These are phyloP conservation scores for Petrocephalus zakoni DNA, from an alignment of 2,113 vertebrate genomes.

Conservation along the genomic window DNA sequence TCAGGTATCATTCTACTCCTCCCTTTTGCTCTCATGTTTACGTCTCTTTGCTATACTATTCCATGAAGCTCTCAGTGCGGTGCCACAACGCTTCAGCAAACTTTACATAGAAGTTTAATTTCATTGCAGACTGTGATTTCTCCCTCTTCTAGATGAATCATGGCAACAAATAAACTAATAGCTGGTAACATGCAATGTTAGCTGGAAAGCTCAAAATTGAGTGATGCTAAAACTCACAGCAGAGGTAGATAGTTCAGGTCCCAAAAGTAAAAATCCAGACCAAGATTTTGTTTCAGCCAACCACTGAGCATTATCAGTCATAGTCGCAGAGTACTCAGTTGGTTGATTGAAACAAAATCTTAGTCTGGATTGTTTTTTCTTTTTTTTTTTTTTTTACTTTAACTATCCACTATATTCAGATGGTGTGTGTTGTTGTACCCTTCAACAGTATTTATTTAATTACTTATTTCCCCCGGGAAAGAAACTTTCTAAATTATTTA, in stretches of 20 bases:
- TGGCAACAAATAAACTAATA: not conserved
- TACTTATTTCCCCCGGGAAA: not conserved
- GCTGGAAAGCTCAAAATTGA: not conserved
- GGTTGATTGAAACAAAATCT: not conserved
- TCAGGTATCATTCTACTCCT: not conserved
- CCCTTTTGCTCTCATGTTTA: not conserved
- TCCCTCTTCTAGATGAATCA: not conserved
- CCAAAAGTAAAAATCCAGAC: not conserved
- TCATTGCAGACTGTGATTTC: not conserved
- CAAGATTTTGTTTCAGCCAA: not conserved
- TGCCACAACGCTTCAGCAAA: not conserved
- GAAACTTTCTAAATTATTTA: not conserved
- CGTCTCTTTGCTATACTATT: not conserved
- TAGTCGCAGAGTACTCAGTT: not conserved
- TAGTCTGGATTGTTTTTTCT: not conserved
- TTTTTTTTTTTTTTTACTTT: not conserved
- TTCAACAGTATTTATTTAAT: not conserved
- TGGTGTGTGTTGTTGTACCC: not conserved
- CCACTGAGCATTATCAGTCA: not conserved
- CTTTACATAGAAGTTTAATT: not conserved
- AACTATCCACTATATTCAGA: not conserved
- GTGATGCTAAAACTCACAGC: not conserved
- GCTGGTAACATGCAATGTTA: not conserved
- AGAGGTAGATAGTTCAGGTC: not conserved
- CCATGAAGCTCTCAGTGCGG: not conserved